Conservation (phyloP, 2,888 invertebrate genomes). For the Ferdinandea cuprea region DNA sequence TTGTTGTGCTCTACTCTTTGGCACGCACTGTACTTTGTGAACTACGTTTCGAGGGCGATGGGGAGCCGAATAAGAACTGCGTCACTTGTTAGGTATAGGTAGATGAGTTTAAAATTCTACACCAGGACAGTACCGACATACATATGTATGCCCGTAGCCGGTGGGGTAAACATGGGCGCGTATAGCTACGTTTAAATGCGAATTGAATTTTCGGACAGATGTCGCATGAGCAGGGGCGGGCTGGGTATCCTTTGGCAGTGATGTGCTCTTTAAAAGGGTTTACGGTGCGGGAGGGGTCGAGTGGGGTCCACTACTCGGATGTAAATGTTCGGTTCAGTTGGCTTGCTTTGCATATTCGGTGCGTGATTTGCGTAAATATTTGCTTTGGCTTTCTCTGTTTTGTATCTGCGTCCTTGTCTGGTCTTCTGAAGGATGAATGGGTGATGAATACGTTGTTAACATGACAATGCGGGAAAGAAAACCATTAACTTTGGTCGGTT, state of each 20-base stretch:
- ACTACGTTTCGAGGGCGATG: not conserved
- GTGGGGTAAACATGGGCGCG: constrained; percentile 36
- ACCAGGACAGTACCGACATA: constrained; percentile 35
- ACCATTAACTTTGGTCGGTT: constrained; percentile 46
- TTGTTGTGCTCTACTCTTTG: constrained; percentile 10
- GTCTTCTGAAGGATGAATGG: constrained; percentile 21
- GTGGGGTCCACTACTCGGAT: constrained; percentile 2
- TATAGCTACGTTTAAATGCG: constrained; percentile 51
- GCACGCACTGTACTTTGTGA: constrained; percentile 7
- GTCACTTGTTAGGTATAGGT: too few relatives aligned
- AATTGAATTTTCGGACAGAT: constrained; percentile 68
- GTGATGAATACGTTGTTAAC: constrained; percentile 65
- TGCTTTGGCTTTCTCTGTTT: constrained; percentile 40
- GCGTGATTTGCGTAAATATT: constrained; percentile 71
- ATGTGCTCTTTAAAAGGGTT: constrained; percentile 5
- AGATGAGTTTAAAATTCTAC: constrained; percentile 52
- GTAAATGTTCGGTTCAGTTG: constrained; percentile 37
- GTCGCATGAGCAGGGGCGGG: constrained; percentile 32
- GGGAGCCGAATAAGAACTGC: constrained; percentile 48
- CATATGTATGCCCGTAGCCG: constrained; percentile 36
- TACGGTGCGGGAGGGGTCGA: not conserved
- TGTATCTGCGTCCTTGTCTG: constrained; percentile 3
- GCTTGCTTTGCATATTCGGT: constrained; percentile 66
- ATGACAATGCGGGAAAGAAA: constrained; percentile 63
- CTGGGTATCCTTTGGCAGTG: too few relatives aligned